Evolutionary conservation across 2,113 vertebrate genomes (phyloP).

Genomic region (Cariama cristata): DNA sequence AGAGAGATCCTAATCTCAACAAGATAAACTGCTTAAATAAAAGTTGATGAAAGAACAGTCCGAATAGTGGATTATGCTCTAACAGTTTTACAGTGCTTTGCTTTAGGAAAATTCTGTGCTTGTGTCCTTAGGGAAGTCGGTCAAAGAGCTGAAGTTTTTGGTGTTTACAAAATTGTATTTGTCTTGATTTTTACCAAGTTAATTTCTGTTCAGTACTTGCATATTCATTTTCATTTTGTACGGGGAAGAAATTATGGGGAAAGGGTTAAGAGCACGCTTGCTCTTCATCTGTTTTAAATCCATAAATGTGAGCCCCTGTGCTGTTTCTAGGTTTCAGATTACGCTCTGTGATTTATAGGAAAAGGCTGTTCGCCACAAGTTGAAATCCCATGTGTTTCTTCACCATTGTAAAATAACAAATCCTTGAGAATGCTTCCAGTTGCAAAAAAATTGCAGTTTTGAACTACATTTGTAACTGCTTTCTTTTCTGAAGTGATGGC

Average conservation of each 20-base stretch:
- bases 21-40: conserved; percentile 77
- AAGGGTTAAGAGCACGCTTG: conserved; percentile 59
- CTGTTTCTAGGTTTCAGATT: conserved; percentile 68
- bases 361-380: conserved; percentile 59
- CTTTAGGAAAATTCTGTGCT: conserved; percentile 46
- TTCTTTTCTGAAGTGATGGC: neutral
- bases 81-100: conserved; percentile 54
- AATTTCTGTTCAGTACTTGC: conserved; percentile 12
- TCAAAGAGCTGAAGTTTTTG: neutral
- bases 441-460: conserved; percentile 37
- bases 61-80: conserved; percentile 42
- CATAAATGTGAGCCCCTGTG: conserved; percentile 62
- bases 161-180: conserved; percentile 26
- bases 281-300: conserved; percentile 71
- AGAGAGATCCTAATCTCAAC: conserved; percentile 73
- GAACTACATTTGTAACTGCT: neutral
- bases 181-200: conserved; percentile 2
- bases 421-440: conserved; percentile 37
- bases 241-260: conserved; percentile 34
- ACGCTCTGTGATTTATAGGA: conserved; percentile 66
- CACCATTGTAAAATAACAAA: conserved; percentile 62
- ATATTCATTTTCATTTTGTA: conserved; percentile 12
- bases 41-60: conserved; percentile 71
- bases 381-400: conserved; percentile 63
- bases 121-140: conserved; percentile 12